These are phyloP conservation scores for Drosophila bocki DNA, from an alignment of 1,140 invertebrate genomes.

Conservation along the genomic window DNA sequence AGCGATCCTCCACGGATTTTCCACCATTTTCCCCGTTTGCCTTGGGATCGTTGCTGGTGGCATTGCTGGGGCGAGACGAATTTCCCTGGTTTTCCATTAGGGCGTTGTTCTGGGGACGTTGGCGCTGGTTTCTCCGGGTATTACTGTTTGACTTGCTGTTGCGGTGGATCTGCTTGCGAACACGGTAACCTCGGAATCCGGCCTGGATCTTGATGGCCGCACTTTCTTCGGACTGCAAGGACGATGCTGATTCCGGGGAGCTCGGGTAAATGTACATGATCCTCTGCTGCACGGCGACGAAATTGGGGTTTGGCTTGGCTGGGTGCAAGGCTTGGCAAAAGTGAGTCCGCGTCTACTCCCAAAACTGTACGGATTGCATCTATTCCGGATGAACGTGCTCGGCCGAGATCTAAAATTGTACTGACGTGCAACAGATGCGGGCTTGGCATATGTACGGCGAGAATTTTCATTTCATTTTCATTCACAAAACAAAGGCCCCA, in stretches of 20 bases:
- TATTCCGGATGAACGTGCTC: slow-evolving; percentile 52
- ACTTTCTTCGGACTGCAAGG: slow-evolving; percentile 83
- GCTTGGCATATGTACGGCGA: slow-evolving; percentile 69
- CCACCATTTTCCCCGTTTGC: slow-evolving; percentile 24
- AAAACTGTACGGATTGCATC: slow-evolving; percentile 33
- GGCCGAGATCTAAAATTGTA: slow-evolving; percentile 69
- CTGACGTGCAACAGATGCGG: slow-evolving; percentile 65
- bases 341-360: slow-evolving; percentile 32
- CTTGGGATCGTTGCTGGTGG: slow-evolving; percentile 28
- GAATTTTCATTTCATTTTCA: slow-evolving; percentile 80
- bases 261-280: slow-evolving; percentile 85
- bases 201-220: slow-evolving; percentile 92
- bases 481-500: slow-evolving; percentile 80
- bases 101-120: slow-evolving; percentile 32
- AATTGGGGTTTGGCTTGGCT: slow-evolving; percentile 16
- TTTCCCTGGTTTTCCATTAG: slow-evolving; percentile 56
- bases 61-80: neutral
- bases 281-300: slow-evolving; percentile 42
- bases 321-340: slow-evolving; percentile 8
- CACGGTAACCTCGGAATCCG: slow-evolving; percentile 89
- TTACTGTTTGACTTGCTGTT: slow-evolving; percentile 57
- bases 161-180: slow-evolving; percentile 88
- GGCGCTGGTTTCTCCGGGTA: slow-evolving; percentile 52
- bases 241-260: slow-evolving; percentile 73
- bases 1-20: slow-evolving; percentile 86